Evolutionary conservation across 2,113 vertebrate species (phyloP), one percentile per base, ranked within the genome.

Genomic region (Limnothrissa miodon): DNA sequence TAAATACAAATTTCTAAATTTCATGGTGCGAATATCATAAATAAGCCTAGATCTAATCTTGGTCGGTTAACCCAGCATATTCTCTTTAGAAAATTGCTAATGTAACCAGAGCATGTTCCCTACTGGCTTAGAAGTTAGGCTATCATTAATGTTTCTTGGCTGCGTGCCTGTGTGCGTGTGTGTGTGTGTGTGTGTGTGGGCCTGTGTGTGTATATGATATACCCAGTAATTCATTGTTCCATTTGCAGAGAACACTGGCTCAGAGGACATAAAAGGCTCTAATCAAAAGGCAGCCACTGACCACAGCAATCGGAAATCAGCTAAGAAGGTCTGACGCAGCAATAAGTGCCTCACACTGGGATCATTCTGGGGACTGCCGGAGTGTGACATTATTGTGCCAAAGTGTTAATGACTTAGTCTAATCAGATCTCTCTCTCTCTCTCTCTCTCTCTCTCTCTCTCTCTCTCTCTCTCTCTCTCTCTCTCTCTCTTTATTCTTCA

Each of bases 301-400:
- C 74, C 80, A 74, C n/a, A n/a, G 5, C 36, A 82, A 56, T 39
- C 56, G 44, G 29, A 83, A 36, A 70, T 59, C 78, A 78, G 44
- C 45, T 8, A 79, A 74, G 83, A 53, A 86, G 85, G 83, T 84
- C 42, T 62, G 84, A 78, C 39, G 10, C 48, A 56, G 46, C 4
- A 39, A 53, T 39, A 56, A 36, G 48, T 53, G 17, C 45, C 48
- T 19, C 19, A 11, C 80, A 33, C 45, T 9, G n/a, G 46, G 11
- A 44, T 80, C 79, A 56, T 56, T 23, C 51, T 56, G 51, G 48
- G 48, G 15, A 56, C 51, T 56, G 46, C 21, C 21, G 51, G 51
- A 56, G 21, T 6, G 21, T 56, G 21, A 56, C 19, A 19, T 56
- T 56, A 56, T 56, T 56, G 7, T 56, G 51, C 51, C 21, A 8